Percentiles rank a stretch among this genome's conserved stretches.
phyloP scores from a whole-genome alignment of 1,140 invertebrate genomes.

The Drosophila elegans region DNA sequence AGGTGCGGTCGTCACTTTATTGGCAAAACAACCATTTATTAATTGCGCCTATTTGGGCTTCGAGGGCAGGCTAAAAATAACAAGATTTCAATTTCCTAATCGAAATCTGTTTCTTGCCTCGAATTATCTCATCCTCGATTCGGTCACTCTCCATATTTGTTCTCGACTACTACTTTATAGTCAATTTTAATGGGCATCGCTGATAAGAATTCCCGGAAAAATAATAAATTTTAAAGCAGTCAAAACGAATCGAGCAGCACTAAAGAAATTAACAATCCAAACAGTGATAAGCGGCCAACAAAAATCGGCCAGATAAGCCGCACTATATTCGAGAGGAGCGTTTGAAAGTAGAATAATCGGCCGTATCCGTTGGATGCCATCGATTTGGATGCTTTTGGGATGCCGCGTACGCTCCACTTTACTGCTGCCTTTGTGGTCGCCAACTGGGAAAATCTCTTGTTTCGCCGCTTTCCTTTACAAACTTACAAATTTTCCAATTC shows the following conservation, averaged over 20 bases:
- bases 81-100: slow-evolving; percentile 46
- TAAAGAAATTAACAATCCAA: slow-evolving; percentile 17
- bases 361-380: slow-evolving; percentile 21
- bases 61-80: slow-evolving; percentile 50
- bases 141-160: slow-evolving; percentile 38
- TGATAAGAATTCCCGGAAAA: slow-evolving; percentile 43
- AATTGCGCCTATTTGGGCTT: slow-evolving; percentile 40
- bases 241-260: slow-evolving; percentile 24
- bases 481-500: slow-evolving; percentile 36
- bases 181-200: slow-evolving; percentile 11
- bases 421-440: slow-evolving; percentile 46
- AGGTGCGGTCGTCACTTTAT: slow-evolving; percentile 30
- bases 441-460: slow-evolving; percentile 62
- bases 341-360: slow-evolving; percentile 17
- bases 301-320: slow-evolving; percentile 51
- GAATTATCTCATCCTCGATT: slow-evolving; percentile 59
- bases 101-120: slow-evolving; percentile 4
- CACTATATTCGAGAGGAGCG: slow-evolving; percentile 5
- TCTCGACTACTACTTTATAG: slow-evolving; percentile 25
- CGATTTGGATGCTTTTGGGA: slow-evolving; percentile 10
- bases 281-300: slow-evolving; percentile 29
- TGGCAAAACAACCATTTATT: slow-evolving; percentile 75
- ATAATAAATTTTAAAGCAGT: slow-evolving; percentile 40
- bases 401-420: slow-evolving; percentile 64
- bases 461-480: slow-evolving; percentile 41